Conservation (phyloP, 2,113 vertebrate genomes). For the Struthio camelus region DNA sequence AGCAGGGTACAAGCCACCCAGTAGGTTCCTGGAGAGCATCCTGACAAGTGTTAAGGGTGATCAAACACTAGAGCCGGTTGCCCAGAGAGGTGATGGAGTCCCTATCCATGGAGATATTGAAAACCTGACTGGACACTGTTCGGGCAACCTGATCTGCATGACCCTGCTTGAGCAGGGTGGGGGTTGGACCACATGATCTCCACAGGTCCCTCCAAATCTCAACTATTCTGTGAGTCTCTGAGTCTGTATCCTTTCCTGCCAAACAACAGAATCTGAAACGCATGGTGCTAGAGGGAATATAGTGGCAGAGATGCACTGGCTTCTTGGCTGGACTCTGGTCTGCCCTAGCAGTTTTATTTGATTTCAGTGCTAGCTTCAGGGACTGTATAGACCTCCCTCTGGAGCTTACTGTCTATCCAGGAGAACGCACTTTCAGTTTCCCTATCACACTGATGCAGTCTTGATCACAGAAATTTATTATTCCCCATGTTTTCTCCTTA, state of each 20-base stretch:
- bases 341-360: neutral
- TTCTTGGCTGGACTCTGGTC: neutral
- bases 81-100: no score
- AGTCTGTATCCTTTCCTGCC: neutral
- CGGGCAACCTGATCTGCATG: no score
- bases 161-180: no score
- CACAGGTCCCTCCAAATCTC: no score
- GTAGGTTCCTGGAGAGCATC: no score
- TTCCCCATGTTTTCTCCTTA: neutral
- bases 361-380: accelerated
- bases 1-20: no score
- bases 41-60: no score
- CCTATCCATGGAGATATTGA: no score
- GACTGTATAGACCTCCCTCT: neutral
- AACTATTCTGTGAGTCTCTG: no score
- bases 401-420: neutral
- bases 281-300: neutral
- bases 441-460: neutral
- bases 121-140: no score
- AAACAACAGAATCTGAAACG: neutral
- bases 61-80: no score
- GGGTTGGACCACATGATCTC: no score
- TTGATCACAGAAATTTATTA: neutral
- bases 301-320: neutral
- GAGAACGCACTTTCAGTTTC: neutral